Percentiles rank a stretch among this genome's conserved stretches.
phyloP scores from a whole-genome alignment of 2,797 vertebrate species.

The Mormyrus proboscirostris region DNA sequence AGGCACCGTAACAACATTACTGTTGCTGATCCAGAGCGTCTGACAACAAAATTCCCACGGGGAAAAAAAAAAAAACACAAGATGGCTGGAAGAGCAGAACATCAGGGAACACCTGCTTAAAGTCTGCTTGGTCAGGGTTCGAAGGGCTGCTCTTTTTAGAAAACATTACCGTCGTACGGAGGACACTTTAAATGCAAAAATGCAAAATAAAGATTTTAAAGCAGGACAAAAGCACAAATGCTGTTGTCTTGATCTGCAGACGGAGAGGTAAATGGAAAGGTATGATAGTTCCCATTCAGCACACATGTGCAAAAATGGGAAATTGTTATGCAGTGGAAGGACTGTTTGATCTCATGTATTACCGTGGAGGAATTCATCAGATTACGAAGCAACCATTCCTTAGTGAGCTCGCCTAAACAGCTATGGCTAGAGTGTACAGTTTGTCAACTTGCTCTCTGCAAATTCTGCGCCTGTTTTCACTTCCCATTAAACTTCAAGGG shows the following conservation, averaged over 20 bases:
- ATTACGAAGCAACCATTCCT: neutral
- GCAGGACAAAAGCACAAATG: neutral
- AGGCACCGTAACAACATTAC: neutral
- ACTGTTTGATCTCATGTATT: neutral
- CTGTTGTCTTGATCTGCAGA: neutral
- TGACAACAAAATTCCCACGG: neutral
- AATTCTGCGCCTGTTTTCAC: neutral
- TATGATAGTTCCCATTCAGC: neutral
- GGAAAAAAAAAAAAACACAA: conserved; percentile 8
- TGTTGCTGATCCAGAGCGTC: neutral
- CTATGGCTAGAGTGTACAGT: neutral
- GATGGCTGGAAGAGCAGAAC: neutral
- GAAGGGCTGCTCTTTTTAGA: neutral
- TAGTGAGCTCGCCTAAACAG: neutral
- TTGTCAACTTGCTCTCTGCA: neutral
- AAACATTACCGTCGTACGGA: neutral
- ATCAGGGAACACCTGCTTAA: conserved; percentile 10
- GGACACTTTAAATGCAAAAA: neutral
- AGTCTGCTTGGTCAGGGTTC: neutral
- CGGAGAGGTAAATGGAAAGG: no score
- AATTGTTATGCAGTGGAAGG: neutral
- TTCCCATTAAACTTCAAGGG: conserved; percentile 12
- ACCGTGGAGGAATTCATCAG: neutral
- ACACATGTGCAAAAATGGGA: neutral
- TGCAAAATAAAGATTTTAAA: neutral